Evolutionary conservation across 2,797 vertebrate species (phyloP), one percentile per base, ranked within the genome.

Genomic region (Lates japonicus): DNA sequence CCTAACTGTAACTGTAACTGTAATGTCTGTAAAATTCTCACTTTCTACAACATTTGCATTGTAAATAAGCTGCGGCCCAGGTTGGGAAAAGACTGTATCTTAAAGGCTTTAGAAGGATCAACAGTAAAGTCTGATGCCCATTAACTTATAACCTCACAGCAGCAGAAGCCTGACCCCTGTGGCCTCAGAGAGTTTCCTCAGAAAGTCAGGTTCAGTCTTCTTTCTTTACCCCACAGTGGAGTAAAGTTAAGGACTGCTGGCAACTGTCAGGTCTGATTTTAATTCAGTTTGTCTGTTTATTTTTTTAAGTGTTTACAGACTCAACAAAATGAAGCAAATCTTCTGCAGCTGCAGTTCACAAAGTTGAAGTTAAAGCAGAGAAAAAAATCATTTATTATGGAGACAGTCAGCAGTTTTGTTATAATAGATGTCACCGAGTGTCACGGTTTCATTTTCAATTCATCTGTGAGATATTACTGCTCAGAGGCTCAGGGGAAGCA

Each of bases 401-500:
- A 67, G 70, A 44, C 48, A 20, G 33, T 68, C 61, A 6, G 67
- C 33, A 57, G n/a, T 59, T 72, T 71, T 54, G 22, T 62, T 59
- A 7, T 61, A 55, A 80, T 67, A 31, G 73, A 70, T 80, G 84
- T 83, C 69, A 62, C 22, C 17, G 4, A 48, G 58, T 77, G 74
- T 86, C 76, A 76, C 17, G 2, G 48, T 59, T 83, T 81, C 57
- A 75, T 68, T 71, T 77, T 62, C 52, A 39, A 4, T 54, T 70
- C 19, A 29, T 69, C 22, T 49, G 51, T 33, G 39, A 82, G 63
- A 61, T 61, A 57, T 69, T 59, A 10, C 39, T 12, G 55, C 68
- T 25, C 35, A 3, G 60, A 13, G 4, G 37, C 79, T 76, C 29
- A 10, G 25, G 48, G 54, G 35, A 39, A 5, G 60, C 67, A 9